Conservation (phyloP, 2,888 invertebrate genomes). For the Altica lythri region DNA sequence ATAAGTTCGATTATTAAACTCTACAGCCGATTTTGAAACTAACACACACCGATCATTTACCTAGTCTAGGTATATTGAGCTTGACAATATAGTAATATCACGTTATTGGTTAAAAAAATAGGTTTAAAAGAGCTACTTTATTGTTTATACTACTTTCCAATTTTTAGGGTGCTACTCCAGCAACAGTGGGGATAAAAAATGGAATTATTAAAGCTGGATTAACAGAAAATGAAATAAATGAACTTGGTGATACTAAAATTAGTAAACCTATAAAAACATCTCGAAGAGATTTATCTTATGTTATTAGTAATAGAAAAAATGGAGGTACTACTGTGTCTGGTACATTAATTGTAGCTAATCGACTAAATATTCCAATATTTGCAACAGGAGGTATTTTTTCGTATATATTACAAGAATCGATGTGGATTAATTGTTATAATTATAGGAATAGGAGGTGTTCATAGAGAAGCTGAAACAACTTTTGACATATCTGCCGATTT, state of each 20-base stretch:
- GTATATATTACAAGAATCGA: too few species aligned
- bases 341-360: slow-evolving; percentile 84
- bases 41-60: too few species aligned
- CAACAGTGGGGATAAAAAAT: slow-evolving; percentile 87
- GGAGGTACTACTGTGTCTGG: slow-evolving; percentile 98
- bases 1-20: too few species aligned
- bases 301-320: slow-evolving; percentile 68
- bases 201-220: slow-evolving; percentile 86
- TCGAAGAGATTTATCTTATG: slow-evolving; percentile 80
- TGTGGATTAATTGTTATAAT: too few species aligned
- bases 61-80: too few species aligned
- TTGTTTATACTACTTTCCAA: too few species aligned
- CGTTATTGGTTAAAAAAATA: too few species aligned
- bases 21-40: too few species aligned
- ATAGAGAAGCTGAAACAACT: slow-evolving; percentile 82
- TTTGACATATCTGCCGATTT: slow-evolving; percentile 96
- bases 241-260: slow-evolving; percentile 62
- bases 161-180: slow-evolving; percentile 80
- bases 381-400: slow-evolving; percentile 93
- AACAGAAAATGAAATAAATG: slow-evolving; percentile 64
- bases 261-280: slow-evolving; percentile 78
- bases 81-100: too few species aligned
- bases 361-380: slow-evolving; percentile 85
- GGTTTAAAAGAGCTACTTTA: too few species aligned
- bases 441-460: slow-evolving; percentile 86